Evolutionary conservation across 2,888 invertebrate species (phyloP).

Genomic region (Drepana falcataria): DNA sequence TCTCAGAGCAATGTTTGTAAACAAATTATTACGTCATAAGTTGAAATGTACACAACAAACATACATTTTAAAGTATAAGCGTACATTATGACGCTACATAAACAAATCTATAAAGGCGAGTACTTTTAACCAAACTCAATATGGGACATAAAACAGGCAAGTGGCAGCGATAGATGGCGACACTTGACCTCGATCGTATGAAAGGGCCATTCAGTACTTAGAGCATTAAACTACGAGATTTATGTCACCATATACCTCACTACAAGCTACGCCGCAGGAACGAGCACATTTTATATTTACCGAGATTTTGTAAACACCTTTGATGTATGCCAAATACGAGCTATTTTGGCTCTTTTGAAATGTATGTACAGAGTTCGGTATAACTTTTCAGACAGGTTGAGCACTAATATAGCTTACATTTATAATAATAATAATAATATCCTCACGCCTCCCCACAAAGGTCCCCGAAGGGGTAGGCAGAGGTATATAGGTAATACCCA

Average conservation of each 20-base stretch:
- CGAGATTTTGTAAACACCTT: background rate
- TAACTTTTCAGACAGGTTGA: too few species aligned
- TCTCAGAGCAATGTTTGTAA: too few species aligned
- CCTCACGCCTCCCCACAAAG: too few species aligned
- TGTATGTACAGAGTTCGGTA: too few species aligned
- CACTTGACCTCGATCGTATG: slow-evolving; percentile 4
- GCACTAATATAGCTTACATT: too few species aligned
- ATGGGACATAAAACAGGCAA: background rate
- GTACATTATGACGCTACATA: background rate
- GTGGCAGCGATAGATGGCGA: background rate
- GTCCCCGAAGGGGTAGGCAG: too few species aligned
- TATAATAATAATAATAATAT: too few species aligned
- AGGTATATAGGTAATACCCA: too few species aligned
- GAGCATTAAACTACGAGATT: background rate
- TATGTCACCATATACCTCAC: background rate
- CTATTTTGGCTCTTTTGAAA: too few species aligned
- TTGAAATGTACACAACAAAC: too few species aligned
- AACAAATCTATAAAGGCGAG: background rate
- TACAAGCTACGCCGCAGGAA: background rate
- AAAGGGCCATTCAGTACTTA: slow-evolving; percentile 1
- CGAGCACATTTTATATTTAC: background rate
- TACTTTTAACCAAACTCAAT: background rate
- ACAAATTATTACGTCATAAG: too few species aligned
- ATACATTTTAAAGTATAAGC: too few species aligned
- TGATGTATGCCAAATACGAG: background rate